phyloP scores from a whole-genome alignment of 1,140 invertebrate genomes.

The Drosophila lacertosa region DNA sequence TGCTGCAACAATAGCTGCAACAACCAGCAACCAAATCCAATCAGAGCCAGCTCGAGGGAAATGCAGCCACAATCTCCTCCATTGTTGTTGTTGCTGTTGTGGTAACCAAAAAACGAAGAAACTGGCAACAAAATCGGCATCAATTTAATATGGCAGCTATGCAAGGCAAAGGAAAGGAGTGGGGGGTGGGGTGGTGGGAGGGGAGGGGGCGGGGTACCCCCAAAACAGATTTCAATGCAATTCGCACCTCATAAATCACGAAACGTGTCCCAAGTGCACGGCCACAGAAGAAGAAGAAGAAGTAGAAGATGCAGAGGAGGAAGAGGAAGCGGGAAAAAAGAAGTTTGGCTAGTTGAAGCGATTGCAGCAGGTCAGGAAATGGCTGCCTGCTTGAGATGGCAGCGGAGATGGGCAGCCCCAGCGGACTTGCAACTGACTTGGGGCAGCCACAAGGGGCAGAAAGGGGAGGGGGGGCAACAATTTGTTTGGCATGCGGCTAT shows the following conservation, averaged over 20 bases:
- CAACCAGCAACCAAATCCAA: conserved; percentile 59
- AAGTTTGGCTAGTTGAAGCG: conserved; percentile 44
- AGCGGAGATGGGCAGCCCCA: conserved; percentile 14
- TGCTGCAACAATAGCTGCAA: conserved; percentile 34
- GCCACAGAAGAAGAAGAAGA: conserved; percentile 34
- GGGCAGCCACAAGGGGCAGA: background rate
- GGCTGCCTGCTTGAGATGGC: conserved; percentile 16
- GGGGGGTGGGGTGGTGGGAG: background rate
- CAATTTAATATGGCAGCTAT: conserved; percentile 73
- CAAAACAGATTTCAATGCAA: conserved; percentile 80
- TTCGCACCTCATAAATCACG: conserved; percentile 84
- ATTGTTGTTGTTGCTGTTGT: conserved; percentile 48
- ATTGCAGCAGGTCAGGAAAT: conserved; percentile 51
- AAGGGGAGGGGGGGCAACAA: conserved; percentile 15
- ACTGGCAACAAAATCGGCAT: conserved; percentile 66
- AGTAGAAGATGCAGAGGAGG: too few species aligned
- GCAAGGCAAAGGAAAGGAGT: background rate
- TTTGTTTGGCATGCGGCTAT: conserved; percentile 23
- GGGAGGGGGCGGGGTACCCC: conserved; percentile 4
- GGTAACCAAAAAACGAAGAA: conserved; percentile 2
- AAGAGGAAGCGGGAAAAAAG: too few species aligned
- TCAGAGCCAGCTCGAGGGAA: conserved; percentile 53
- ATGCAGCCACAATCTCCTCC: conserved; percentile 48
- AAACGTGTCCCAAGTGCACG: conserved; percentile 79
- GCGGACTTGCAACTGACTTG: background rate